Evolutionary conservation across 2,797 vertebrate genomes (phyloP), one percentile per base, ranked within the genome.

Genomic region (Thaleichthys pacificus): DNA sequence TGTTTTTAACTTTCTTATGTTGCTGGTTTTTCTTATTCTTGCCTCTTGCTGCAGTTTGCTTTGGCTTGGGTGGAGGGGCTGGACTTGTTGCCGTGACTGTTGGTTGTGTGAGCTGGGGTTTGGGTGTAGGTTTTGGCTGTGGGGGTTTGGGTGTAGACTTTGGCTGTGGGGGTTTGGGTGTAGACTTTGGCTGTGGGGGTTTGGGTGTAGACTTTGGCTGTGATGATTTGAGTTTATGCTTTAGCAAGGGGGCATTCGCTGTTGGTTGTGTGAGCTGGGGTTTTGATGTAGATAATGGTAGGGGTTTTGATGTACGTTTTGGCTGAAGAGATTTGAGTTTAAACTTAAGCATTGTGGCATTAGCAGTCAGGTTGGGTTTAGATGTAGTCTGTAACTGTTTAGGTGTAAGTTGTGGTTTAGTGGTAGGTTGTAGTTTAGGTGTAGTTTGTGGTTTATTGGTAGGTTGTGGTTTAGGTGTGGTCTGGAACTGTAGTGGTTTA

Each of bases 1-100:
- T 80, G 77, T 79, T 1, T 26, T 78, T 62, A 51, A 66, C 61
- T 78, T 84, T 57, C 70, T 87, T 82, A 61, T 69, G 35, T 32
- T 24, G 1, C 56, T 73, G 80, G 8, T 5, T 79, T 54, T 71
- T 63, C 28, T 71, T 86, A 19, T 63, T 75, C 61, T 75, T 75
- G 17, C 47, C 1, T 12, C 69, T 81, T 76, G 80, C 1, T 8
- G 66, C 63, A 68, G 74, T 77, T 7, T 26, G 38, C 17, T 14
- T 69, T 17, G 1, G 66, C 47, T 49, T 80, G 8, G 1, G 49
- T 61, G 61, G 15, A 49, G 30, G n/a, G 0, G 32, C 32, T 0
- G 32, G 7, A 35, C 28, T 71, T 86, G n/a, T 75, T 75, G 17
- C 54, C 1, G 11, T 81, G 75, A 80, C 60, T 14, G 21, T 60